Percentiles rank a stretch among this genome's conserved stretches.
These are phyloP conservation scores for Agelaius tricolor DNA, from an alignment of 2,113 vertebrate genomes.

Conservation along the genomic window DNA sequence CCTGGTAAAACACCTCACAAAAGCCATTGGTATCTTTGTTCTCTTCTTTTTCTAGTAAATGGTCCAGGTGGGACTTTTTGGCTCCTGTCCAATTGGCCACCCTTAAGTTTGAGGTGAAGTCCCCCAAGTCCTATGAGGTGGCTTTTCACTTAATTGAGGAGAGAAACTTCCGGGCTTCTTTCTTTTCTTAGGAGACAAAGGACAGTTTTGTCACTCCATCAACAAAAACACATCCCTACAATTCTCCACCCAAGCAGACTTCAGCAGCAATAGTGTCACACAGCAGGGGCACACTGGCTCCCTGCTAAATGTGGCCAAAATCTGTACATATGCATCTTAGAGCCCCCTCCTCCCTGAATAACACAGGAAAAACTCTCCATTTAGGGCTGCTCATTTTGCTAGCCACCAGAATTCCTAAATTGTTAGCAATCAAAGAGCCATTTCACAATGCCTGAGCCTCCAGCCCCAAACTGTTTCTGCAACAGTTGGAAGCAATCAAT, in stretches of 20 bases:
- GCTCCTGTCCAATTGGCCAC: too few relatives aligned
- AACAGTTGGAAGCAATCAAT: conserved; percentile 49
- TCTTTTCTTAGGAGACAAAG: too few relatives aligned
- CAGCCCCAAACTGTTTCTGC: background rate
- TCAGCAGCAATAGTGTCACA: background rate
- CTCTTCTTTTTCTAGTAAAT: too few relatives aligned
- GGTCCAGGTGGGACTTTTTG: too few relatives aligned
- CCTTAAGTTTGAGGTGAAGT: too few relatives aligned
- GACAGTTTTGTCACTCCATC: too few relatives aligned
- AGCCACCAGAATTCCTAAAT: background rate
- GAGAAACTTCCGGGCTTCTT: too few relatives aligned
- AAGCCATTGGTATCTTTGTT: too few relatives aligned
- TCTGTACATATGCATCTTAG: background rate
- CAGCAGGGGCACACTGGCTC: background rate
- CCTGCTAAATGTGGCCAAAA: background rate
- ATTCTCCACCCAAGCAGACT: background rate
- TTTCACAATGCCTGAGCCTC: background rate
- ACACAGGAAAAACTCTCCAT: background rate
- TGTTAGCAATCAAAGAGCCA: background rate
- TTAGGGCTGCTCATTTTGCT: background rate
- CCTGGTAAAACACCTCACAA: too few relatives aligned
- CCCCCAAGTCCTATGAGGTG: too few relatives aligned
- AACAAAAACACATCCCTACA: too few relatives aligned
- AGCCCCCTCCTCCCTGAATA: background rate
- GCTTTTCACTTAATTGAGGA: too few relatives aligned